Evolutionary conservation across 2,888 invertebrate species (phyloP).

Genomic region (Cryptophagus acutangulus): DNA sequence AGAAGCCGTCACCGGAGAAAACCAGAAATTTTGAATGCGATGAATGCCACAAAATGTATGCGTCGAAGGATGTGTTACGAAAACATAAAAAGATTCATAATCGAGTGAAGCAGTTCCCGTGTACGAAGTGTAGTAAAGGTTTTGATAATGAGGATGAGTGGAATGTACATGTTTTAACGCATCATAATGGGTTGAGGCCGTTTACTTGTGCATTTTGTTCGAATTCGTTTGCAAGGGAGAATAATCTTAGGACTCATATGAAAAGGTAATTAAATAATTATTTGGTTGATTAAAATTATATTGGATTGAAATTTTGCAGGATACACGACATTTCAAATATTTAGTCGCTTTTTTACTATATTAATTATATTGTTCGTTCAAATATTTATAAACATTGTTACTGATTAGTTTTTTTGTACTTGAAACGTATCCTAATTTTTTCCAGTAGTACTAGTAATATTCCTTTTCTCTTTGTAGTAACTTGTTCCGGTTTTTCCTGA

Average conservation of each 20-base stretch:
- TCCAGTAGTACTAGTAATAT: too few species aligned
- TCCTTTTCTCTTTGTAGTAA: too few species aligned
- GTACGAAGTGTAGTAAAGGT: slow-evolving; percentile 53
- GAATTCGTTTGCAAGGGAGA: slow-evolving; percentile 56
- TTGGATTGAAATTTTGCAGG: too few species aligned
- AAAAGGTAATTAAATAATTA: slow-evolving; percentile 49
- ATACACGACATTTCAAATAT: too few species aligned
- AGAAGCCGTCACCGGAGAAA: slow-evolving; percentile 6
- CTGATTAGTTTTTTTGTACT: too few species aligned
- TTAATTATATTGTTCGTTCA: too few species aligned
- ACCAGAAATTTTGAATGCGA: slow-evolving; percentile 32
- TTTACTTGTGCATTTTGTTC: slow-evolving; percentile 56
- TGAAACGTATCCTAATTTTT: too few species aligned
- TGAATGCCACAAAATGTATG: slow-evolving; percentile 40
- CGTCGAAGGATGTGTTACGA: slow-evolving; percentile 38
- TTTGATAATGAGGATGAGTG: slow-evolving; percentile 59
- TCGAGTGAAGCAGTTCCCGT: slow-evolving; percentile 56
- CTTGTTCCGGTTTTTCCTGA: too few species aligned
- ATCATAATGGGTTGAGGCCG: slow-evolving; percentile 55
- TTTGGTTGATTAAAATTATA: too few species aligned
- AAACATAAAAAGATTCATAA: slow-evolving; percentile 51
- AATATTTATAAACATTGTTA: too few species aligned
- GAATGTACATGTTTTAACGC: slow-evolving; percentile 53
- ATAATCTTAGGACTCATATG: slow-evolving; percentile 58
- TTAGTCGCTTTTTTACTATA: too few species aligned